Percentiles rank a stretch among this genome's conserved stretches.
phyloP scores from a whole-genome alignment of 53 echinoderm and acorn worm genomes.

The Stichopus horrens region DNA sequence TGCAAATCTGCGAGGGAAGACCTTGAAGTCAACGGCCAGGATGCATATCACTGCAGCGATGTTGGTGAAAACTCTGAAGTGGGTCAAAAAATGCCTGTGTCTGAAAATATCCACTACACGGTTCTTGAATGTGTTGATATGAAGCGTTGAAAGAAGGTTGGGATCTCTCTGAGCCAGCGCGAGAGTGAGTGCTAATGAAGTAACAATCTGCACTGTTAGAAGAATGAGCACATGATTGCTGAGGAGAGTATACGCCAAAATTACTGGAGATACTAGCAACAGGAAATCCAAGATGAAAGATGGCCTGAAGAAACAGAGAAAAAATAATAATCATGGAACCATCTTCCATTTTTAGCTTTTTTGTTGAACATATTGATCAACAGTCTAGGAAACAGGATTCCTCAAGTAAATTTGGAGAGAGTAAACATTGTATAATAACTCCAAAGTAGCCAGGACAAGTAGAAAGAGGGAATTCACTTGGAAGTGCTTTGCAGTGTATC shows the following conservation, averaged over 20 bases:
- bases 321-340: not conserved
- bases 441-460: too few species aligned
- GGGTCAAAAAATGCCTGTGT: constrained; percentile 37
- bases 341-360: too few species aligned
- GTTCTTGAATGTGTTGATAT: not conserved
- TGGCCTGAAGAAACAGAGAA: constrained; percentile 33
- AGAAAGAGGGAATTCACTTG: too few species aligned
- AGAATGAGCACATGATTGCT: constrained; percentile 55
- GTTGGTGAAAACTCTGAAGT: constrained; percentile 64
- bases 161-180: too few species aligned
- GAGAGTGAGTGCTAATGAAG: constrained; percentile 57
- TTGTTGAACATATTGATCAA: too few species aligned
- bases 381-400: too few species aligned
- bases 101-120: not conserved
- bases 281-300: constrained; percentile 65
- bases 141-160: not conserved
- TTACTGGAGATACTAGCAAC: constrained; percentile 62
- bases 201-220: constrained; percentile 46
- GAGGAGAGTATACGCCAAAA: constrained; percentile 64
- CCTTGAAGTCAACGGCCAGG: constrained; percentile 88
- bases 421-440: too few species aligned
- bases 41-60: constrained; percentile 76
- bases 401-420: too few species aligned
- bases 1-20: constrained; percentile 84
- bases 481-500: too few species aligned